Conservation (phyloP, 2,113 vertebrate genomes). For the Platichthys flesus region DNA sequence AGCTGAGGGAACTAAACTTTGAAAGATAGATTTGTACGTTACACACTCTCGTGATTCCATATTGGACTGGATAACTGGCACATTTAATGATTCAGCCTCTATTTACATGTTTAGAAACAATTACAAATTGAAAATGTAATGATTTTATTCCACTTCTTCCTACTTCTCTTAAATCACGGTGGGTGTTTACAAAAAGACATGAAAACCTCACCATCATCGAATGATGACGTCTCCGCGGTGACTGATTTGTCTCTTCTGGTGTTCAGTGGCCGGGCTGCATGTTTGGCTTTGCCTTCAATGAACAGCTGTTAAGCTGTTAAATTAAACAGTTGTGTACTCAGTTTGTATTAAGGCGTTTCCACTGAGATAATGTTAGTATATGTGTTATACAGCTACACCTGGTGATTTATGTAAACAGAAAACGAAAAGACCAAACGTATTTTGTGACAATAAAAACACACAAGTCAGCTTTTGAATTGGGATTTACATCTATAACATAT, state of each 20-base stretch:
- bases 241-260: slow-evolving; percentile 27
- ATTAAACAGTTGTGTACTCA: slow-evolving; percentile 14
- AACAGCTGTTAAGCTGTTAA: slow-evolving; percentile 33
- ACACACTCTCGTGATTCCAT: too few species aligned
- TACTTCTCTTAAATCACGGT: not conserved
- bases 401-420: slow-evolving; percentile 58
- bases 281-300: slow-evolving; percentile 15
- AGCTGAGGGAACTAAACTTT: too few species aligned
- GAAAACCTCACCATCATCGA: not conserved
- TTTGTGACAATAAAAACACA: slow-evolving; percentile 50
- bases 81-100: too few species aligned
- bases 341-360: slow-evolving; percentile 26
- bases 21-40: too few species aligned
- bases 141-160: too few species aligned
- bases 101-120: too few species aligned
- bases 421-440: slow-evolving; percentile 58
- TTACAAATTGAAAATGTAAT: too few species aligned
- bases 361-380: slow-evolving; percentile 16
- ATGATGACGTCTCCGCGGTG: slow-evolving; percentile 1
- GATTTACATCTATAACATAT: slow-evolving; percentile 46
- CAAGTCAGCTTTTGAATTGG: slow-evolving; percentile 49
- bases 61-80: too few species aligned
- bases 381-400: slow-evolving; percentile 28
- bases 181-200: not conserved
- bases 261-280: slow-evolving; percentile 2